phyloP scores from a whole-genome alignment of 2,888 invertebrate genomes.

The Uropetala carovei region DNA sequence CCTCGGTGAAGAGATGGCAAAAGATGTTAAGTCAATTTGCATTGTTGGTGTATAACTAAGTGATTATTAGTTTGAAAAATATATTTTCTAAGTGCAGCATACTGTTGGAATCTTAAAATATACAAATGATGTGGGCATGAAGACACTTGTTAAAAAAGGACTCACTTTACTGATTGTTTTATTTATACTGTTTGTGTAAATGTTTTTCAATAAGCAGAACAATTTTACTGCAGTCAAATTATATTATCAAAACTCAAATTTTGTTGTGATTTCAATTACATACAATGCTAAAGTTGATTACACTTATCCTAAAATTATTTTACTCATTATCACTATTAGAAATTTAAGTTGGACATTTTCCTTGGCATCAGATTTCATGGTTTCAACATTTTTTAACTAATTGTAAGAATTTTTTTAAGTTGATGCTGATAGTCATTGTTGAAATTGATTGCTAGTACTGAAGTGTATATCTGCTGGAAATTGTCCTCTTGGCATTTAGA shows the following conservation, averaged over 20 bases:
- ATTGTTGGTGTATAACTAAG: conserved; percentile 55
- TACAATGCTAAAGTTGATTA: too few relatives aligned
- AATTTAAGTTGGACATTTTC: too few relatives aligned
- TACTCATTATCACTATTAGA: too few relatives aligned
- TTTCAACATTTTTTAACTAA: too few relatives aligned
- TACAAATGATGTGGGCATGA: conserved; percentile 42
- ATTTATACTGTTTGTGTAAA: conserved; percentile 38
- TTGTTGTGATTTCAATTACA: conserved; percentile 6
- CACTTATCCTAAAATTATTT: too few relatives aligned
- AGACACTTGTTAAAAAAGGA: conserved; percentile 54
- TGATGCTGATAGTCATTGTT: too few relatives aligned
- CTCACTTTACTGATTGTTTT: conserved; percentile 30
- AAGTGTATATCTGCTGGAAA: too few relatives aligned
- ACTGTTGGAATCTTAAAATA: conserved; percentile 44
- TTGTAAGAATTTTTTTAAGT: too few relatives aligned
- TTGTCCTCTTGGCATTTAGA: too few relatives aligned
- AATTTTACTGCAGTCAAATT: conserved; percentile 35
- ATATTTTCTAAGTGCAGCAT: conserved; percentile 58
- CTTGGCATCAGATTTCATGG: too few relatives aligned
- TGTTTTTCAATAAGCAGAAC: conserved; percentile 12
- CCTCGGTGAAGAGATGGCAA: conserved; percentile 14
- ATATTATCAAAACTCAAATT: conserved; percentile 24
- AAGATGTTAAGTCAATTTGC: conserved; percentile 49
- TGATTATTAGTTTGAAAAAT: conserved; percentile 60
- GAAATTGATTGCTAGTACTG: too few relatives aligned